A percentile compares a stretch with the other conserved stretches of the same genome.
Conservation (phyloP, 2,888 invertebrate species). For the Cenopis cana region DNA sequence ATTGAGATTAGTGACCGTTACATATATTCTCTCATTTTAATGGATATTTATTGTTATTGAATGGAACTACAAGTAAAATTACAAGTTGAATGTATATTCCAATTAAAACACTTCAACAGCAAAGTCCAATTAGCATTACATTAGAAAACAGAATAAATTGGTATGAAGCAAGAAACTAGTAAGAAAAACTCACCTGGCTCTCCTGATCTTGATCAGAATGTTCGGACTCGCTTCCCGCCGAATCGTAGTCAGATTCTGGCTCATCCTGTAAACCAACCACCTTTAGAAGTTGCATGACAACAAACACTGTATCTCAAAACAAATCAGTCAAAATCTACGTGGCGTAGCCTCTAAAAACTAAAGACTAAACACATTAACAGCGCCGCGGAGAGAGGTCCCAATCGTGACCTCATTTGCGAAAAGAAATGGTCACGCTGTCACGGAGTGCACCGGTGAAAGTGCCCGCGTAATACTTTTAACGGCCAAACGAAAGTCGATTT, state of each 20-base stretch:
- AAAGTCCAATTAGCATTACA: constrained; percentile 15
- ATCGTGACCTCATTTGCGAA: constrained; percentile 80
- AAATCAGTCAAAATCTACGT: constrained; percentile 60
- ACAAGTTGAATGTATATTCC: background rate
- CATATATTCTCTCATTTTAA: too few species aligned
- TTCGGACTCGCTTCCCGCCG: constrained; percentile 80
- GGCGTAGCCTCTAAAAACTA: constrained; percentile 57
- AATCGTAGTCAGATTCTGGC: constrained; percentile 81
- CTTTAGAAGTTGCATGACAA: constrained; percentile 74
- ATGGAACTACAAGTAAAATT: too few species aligned
- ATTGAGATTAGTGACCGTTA: too few species aligned
- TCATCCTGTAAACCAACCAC: constrained; percentile 79
- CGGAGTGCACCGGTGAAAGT: constrained; percentile 80
- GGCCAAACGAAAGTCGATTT: constrained; percentile 76
- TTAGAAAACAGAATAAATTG: background rate
- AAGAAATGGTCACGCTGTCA: constrained; percentile 83
- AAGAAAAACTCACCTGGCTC: constrained; percentile 84
- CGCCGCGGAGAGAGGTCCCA: constrained; percentile 72
- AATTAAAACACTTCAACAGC: background rate
- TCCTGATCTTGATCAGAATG: constrained; percentile 89
- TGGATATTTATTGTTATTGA: too few species aligned
- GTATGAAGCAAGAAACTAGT: constrained; percentile 5
- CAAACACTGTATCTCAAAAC: constrained; percentile 45
- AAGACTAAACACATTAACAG: constrained; percentile 66
- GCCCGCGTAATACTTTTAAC: constrained; percentile 70